These are phyloP conservation scores for Meteorus cinctellus DNA, from an alignment of 2,888 invertebrate species.

Conservation along the genomic window DNA sequence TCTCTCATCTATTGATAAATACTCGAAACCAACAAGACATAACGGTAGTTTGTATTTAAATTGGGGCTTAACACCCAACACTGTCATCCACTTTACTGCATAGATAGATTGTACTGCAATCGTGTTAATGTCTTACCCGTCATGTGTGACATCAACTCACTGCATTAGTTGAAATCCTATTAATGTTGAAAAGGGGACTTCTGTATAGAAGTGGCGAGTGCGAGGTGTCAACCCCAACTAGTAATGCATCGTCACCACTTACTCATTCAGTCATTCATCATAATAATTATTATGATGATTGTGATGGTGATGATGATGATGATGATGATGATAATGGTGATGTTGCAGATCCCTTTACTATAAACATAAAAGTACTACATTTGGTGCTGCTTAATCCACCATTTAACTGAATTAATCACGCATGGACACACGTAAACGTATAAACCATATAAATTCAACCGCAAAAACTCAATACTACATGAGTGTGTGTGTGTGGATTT, in stretches of 20 bases:
- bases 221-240: conserved; percentile 16
- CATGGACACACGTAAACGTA: conserved; percentile 8
- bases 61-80: too few species aligned
- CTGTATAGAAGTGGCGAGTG: neutral
- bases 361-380: neutral
- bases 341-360: neutral
- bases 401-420: conserved; percentile 21
- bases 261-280: neutral
- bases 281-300: neutral
- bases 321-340: neutral
- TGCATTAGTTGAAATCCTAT: conserved; percentile 24
- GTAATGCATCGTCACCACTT: neutral
- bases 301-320: neutral
- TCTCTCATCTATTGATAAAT: too few species aligned
- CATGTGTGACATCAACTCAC: neutral
- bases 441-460: neutral
- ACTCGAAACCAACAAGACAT: too few species aligned
- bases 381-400: conserved; percentile 3
- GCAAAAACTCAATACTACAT: conserved; percentile 8
- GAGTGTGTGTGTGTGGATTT: neutral
- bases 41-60: too few species aligned
- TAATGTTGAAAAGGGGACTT: conserved; percentile 1
- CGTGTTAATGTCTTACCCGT: conserved; percentile 10
- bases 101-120: neutral
- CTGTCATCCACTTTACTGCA: too few species aligned